These are phyloP conservation scores for Bothrops jararaca DNA, from an alignment of 2,113 vertebrate species.

Conservation along the genomic window DNA sequence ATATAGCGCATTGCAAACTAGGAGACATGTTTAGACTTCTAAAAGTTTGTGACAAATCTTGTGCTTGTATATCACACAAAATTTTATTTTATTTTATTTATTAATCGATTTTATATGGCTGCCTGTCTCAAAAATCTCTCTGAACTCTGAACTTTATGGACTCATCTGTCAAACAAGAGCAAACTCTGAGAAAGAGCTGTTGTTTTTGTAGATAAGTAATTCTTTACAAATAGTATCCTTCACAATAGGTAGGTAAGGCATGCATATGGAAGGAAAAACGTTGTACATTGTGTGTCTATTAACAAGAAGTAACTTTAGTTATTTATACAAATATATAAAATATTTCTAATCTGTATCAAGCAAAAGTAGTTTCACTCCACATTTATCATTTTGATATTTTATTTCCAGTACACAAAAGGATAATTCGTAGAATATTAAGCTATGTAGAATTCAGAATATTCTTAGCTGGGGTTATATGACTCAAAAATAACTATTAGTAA, in stretches of 20 bases:
- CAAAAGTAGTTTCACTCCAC: not conserved
- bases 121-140: not conserved
- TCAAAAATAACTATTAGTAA: not conserved
- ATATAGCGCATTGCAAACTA: not conserved
- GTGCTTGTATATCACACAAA: not conserved
- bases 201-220: conserved; percentile 10
- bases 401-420: not conserved
- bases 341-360: conserved; percentile 19
- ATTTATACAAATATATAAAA: not conserved
- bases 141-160: not conserved
- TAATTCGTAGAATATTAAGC: not conserved
- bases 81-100: not conserved
- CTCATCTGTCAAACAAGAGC: not conserved
- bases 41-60: not conserved
- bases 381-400: not conserved
- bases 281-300: not conserved
- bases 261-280: not conserved
- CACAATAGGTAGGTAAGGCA: not conserved
- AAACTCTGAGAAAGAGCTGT: not conserved
- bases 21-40: not conserved
- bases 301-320: not conserved
- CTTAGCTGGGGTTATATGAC: not conserved
- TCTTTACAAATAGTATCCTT: conserved; percentile 17
- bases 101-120: not conserved
- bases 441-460: not conserved